phyloP scores from a whole-genome alignment of 2,888 invertebrate genomes.

The Eupeodes luniger region DNA sequence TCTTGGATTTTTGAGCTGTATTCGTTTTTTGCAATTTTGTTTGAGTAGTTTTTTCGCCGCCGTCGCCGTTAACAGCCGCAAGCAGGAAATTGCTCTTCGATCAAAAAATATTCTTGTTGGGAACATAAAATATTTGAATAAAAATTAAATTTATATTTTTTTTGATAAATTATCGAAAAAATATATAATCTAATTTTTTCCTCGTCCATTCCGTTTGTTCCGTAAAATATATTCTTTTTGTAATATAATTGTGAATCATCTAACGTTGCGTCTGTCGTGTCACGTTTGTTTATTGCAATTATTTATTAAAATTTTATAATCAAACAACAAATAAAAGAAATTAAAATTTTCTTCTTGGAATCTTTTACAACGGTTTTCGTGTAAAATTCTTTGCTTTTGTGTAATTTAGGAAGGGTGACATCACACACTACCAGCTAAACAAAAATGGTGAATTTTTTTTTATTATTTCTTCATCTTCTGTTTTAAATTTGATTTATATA shows the following conservation, averaged over 20 bases:
- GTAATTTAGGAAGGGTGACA: constrained; percentile 73
- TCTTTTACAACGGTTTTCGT: constrained; percentile 31
- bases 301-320: constrained; percentile 9
- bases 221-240: background rate
- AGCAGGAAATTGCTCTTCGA: constrained; percentile 29
- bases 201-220: constrained; percentile 68
- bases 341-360: background rate
- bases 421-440: constrained; percentile 68
- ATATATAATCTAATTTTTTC: constrained; percentile 35
- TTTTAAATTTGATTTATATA: constrained; percentile 10
- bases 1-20: constrained; percentile 34
- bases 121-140: constrained; percentile 14
- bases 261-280: constrained; percentile 49
- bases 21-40: constrained; percentile 71
- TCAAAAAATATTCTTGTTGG: background rate
- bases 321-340: too few species aligned
- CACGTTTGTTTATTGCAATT: constrained; percentile 35
- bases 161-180: background rate
- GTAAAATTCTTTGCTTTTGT: constrained; percentile 52
- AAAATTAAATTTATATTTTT: constrained; percentile 14
- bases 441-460: constrained; percentile 69
- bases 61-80: constrained; percentile 69
- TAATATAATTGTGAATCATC: constrained; percentile 30
- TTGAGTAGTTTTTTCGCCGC: constrained; percentile 75
- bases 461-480: background rate